These are phyloP conservation scores for Epinephelus malabaricus DNA, from an alignment of 2,797 vertebrate genomes.

Conservation along the genomic window DNA sequence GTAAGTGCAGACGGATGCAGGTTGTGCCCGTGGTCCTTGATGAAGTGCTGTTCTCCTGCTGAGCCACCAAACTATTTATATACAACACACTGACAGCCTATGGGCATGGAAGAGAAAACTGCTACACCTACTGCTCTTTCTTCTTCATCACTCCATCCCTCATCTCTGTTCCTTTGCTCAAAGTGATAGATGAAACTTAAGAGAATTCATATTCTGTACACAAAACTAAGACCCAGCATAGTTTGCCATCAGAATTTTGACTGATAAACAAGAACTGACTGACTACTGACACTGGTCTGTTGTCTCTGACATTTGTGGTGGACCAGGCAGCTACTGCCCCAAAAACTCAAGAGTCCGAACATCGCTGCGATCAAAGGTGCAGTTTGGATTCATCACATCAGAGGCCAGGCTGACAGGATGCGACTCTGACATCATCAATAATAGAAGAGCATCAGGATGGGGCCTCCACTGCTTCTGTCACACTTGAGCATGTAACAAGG, in stretches of 20 bases:
- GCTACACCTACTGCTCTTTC: constrained; percentile 54
- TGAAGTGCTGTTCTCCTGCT: constrained; percentile 80
- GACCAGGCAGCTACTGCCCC: background rate
- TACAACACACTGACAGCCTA: constrained; percentile 63
- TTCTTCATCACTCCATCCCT: constrained; percentile 42
- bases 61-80: constrained; percentile 81
- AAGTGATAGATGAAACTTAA: background rate
- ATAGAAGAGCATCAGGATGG: constrained; percentile 53
- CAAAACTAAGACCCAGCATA: background rate
- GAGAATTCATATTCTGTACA: background rate
- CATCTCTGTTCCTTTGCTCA: background rate
- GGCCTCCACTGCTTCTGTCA: constrained; percentile 3
- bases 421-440: constrained; percentile 71
- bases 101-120: constrained; percentile 70
- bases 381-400: constrained; percentile 55
- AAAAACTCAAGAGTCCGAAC: constrained; percentile 19
- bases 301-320: background rate
- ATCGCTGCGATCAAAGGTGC: constrained; percentile 57
- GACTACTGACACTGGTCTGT: background rate
- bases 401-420: constrained; percentile 37
- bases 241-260: background rate
- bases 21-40: constrained; percentile 75
- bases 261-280: background rate
- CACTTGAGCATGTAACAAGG: background rate
- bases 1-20: constrained; percentile 77